Percentiles rank a stretch among this genome's conserved stretches.
Evolutionary conservation across 2,113 vertebrate genomes (phyloP).

Genomic region (Excalfactoria chinensis): DNA sequence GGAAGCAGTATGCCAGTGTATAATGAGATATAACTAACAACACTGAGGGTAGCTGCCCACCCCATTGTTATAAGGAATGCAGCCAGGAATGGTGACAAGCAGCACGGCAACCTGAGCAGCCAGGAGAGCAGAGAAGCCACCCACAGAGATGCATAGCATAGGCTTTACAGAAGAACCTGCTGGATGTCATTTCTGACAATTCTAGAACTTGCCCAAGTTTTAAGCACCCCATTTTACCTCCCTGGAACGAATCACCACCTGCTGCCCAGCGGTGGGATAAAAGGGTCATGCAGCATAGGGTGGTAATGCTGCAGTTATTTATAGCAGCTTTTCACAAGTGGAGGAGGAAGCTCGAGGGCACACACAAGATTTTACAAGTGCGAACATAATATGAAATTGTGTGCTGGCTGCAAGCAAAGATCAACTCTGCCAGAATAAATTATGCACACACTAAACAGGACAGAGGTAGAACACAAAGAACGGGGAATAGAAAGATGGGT

Average conservation of each 20-base stretch:
- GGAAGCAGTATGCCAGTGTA: background rate
- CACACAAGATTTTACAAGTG: background rate
- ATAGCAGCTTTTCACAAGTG: background rate
- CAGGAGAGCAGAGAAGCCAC: background rate
- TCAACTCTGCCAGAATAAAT: background rate
- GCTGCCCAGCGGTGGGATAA: accelerated
- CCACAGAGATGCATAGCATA: background rate
- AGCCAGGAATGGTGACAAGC: background rate
- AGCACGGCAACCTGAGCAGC: background rate
- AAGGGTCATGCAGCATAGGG: background rate
- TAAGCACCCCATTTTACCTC: background rate
- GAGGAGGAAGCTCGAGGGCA: background rate
- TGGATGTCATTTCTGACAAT: background rate
- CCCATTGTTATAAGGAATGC: accelerated
- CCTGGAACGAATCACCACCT: background rate
- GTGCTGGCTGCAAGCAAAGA: background rate
- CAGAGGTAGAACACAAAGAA: background rate
- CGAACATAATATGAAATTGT: background rate
- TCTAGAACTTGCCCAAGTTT: background rate
- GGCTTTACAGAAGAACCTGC: background rate
- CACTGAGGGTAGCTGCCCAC: background rate
- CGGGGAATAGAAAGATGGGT: background rate
- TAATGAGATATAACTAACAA: background rate
- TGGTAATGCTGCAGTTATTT: background rate
- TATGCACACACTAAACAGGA: background rate